These are phyloP conservation scores for Clarias pachynema DNA, from an alignment of 2,797 vertebrate species.

Conservation along the genomic window DNA sequence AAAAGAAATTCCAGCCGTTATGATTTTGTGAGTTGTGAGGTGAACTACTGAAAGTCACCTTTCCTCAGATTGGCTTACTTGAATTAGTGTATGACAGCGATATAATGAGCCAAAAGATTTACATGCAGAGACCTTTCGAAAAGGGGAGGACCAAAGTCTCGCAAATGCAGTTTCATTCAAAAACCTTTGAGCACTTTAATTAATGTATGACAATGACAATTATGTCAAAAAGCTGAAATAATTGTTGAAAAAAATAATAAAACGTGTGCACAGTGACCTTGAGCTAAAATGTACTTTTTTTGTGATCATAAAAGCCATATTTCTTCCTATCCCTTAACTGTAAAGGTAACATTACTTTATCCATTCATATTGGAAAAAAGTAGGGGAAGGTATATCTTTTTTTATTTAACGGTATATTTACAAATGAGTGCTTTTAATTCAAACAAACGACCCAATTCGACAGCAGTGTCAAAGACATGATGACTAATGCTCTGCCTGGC, in stretches of 20 bases:
- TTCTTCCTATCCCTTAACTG: slow-evolving; percentile 68
- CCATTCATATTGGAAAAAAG: slow-evolving; percentile 81
- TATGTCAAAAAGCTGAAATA: slow-evolving; percentile 61
- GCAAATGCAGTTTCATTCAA: slow-evolving; percentile 33
- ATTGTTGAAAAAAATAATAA: slow-evolving; percentile 59
- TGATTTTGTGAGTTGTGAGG: not conserved
- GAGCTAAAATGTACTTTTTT: slow-evolving; percentile 62
- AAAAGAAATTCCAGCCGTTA: slow-evolving; percentile 9
- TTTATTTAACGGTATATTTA: slow-evolving; percentile 78
- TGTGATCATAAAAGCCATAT: slow-evolving; percentile 32
- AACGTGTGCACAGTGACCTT: slow-evolving; percentile 63
- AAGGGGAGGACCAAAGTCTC: slow-evolving; percentile 25
- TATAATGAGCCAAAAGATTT: slow-evolving; percentile 40
- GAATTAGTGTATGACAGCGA: slow-evolving; percentile 31
- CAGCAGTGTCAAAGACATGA: slow-evolving; percentile 79
- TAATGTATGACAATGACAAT: slow-evolving; percentile 62
- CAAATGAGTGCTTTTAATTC: slow-evolving; percentile 83
- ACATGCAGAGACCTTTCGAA: slow-evolving; percentile 36
- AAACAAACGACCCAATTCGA: slow-evolving; percentile 81
- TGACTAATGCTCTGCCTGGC: slow-evolving; percentile 81
- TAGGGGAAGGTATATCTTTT: slow-evolving; percentile 67
- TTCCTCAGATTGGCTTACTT: slow-evolving; percentile 24
- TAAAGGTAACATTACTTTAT: slow-evolving; percentile 70
- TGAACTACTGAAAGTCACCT: slow-evolving; percentile 33
- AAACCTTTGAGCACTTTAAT: slow-evolving; percentile 39